phyloP scores from a whole-genome alignment of 2,113 vertebrate genomes.

The Gnathonemus longibarbis region DNA sequence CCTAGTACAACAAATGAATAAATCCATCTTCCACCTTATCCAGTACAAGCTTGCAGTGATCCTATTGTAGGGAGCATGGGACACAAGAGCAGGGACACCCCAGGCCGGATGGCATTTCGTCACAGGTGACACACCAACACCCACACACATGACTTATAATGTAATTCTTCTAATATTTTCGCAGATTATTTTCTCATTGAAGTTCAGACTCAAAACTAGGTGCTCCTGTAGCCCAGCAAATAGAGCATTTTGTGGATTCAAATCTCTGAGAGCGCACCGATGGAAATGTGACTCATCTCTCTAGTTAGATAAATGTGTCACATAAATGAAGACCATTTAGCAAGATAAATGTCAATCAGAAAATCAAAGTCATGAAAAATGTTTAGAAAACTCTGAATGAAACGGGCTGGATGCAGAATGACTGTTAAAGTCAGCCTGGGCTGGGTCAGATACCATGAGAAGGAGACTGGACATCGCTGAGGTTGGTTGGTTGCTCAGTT shows the following conservation, averaged over 20 bases:
- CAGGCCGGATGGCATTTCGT: not conserved
- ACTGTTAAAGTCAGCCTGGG: not conserved
- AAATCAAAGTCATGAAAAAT: not conserved
- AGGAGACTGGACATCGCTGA: not conserved
- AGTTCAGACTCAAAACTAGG: not conserved
- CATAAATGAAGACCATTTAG: not conserved
- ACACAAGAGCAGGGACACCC: not conserved
- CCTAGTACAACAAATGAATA: not conserved
- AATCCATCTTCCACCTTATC: not conserved
- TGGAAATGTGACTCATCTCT: not conserved
- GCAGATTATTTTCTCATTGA: not conserved
- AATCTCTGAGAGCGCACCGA: not conserved
- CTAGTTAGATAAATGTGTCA: not conserved
- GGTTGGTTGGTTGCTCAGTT: not conserved
- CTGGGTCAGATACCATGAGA: not conserved
- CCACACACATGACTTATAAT: not conserved
- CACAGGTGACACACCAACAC: not conserved
- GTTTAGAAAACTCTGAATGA: not conserved
- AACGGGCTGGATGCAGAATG: not conserved
- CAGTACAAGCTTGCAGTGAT: not conserved
- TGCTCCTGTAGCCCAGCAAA: not conserved
- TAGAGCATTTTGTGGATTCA: not conserved
- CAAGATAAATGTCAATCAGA: not conserved
- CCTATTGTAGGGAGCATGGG: not conserved
- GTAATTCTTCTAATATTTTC: not conserved